Conservation (phyloP, 2,888 invertebrate species). For the Ecdyonurus torrentis region DNA sequence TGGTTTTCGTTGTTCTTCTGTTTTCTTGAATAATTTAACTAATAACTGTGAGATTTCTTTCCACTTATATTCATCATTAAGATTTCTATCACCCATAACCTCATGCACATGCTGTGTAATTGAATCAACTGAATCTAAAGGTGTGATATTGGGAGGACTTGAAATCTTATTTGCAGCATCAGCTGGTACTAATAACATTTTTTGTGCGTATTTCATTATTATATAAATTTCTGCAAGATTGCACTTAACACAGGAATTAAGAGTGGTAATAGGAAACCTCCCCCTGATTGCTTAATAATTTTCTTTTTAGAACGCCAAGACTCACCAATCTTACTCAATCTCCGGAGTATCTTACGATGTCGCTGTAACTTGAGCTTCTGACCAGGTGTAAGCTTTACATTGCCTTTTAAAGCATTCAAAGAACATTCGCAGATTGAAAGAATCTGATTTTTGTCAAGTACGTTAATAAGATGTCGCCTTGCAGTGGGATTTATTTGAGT, state of each 20-base stretch:
- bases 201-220: conserved; percentile 1
- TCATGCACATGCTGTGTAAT: not conserved
- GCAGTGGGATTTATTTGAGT: not conserved
- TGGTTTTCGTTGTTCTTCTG: not conserved
- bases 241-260: not conserved
- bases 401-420: not conserved
- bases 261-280: not conserved
- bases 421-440: not conserved
- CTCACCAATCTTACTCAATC: not conserved
- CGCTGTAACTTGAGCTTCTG: not conserved
- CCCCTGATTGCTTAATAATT: not conserved
- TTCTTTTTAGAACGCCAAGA: not conserved
- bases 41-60: not conserved
- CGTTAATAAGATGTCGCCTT: not conserved
- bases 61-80: not conserved
- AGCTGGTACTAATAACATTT: not conserved
- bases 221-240: not conserved
- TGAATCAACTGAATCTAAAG: not conserved
- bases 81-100: not conserved
- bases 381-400: not conserved
- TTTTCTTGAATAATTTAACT: not conserved
- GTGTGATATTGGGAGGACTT: not conserved
- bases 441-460: not conserved
- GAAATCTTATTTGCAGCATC: too few species aligned
- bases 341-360: not conserved